Base-by-base conservation (phyloP, 2,888 invertebrate genomes). In the Carpatolechia fugitivella region DNA sequence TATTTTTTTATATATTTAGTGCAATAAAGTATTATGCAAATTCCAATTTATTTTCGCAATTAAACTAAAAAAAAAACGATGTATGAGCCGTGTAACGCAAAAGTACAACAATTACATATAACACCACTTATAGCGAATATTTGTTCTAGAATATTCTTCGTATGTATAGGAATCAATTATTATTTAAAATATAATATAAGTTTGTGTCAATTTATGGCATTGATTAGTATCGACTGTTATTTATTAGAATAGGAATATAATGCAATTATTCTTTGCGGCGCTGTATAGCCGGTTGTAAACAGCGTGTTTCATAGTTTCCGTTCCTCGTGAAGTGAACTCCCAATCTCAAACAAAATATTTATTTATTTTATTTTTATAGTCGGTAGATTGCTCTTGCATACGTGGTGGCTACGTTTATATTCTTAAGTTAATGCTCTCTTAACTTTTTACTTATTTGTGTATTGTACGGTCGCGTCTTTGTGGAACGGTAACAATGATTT, bases 71-170 rank as follows among this genome's bases (percentile, higher is more conserved):
- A 24, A 20, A 24, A 44, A 24, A 8, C n/a, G 11, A 24, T 18
- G 66, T 62, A 68, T 66, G 61, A 71, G 69, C 68, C 63, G 71
- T 72, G 70, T 33, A 76, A 70, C 75, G 66, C 71, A 67, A 58
- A 75, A 84, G 82, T 85, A 84, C 83, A 85, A 82, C 64, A 68
- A 66, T 68, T 70, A 70, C 64, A 69, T 70, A 69, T 24, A 76
- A 76, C 71, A 79, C 70, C 72, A 78, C 64, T n/a, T 8, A n/a
- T 77, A 81, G 69, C 63, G 82, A 82, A 85, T 85, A 85, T 85
- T 82, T 83, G 82, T 88, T 85, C 76, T 85, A 85, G 76, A 85
- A 82, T 86, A 82, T 85, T 83, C 82, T 73, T 66, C 68, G 65
- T 60, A 41, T 60, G 24, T 24, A 67, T 64, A 68, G 64, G 69